Base-by-base conservation (phyloP, 2,888 invertebrate species). In the Tipula confusa region DNA sequence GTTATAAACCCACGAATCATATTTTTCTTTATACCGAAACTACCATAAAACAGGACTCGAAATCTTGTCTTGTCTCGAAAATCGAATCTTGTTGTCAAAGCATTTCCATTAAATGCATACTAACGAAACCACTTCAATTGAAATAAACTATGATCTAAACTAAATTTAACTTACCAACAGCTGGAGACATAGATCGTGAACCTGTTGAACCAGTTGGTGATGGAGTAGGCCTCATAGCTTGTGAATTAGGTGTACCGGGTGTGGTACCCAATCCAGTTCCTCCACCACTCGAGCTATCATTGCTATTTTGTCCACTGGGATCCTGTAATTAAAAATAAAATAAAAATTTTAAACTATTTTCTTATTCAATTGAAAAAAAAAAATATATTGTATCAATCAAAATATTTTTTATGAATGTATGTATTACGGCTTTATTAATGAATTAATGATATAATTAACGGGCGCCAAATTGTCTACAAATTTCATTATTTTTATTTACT, bases 111-210 rank as follows among this genome's bases (percentile, higher is more conserved):
- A n/a, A n/a, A n/a, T n/a, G n/a, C n/a, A n/a, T n/a, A n/a, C n/a
- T n/a, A n/a, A n/a, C n/a, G n/a, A n/a, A n/a, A n/a, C n/a, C n/a
- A n/a, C n/a, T n/a, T n/a, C n/a, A n/a, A n/a, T n/a, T n/a, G n/a
- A n/a, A n/a, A n/a, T n/a, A n/a, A n/a, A n/a, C n/a, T n/a, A n/a
- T n/a, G n/a, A n/a, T n/a, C n/a, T n/a, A 43, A 43, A 43, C 6
- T 9, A n/a, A 43, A 1, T 43, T 15, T 5, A 43, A 93, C 96
- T 92, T 89, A 97, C 97, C 97, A 91, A 97, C 96, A 92, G 97
- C 97, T 88, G 98, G 98, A 91, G 98, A 98, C 96, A 98, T 97
- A 91, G 98, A 98, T 91, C 98, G 94, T 88, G 98, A 97, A 90
- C 96, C 96, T 88, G 95, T 95, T 88, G 96, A 96, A 90, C 97